Evolutionary conservation across 2,797 vertebrate genomes (phyloP).

Genomic region (Acanthopagrus latus): DNA sequence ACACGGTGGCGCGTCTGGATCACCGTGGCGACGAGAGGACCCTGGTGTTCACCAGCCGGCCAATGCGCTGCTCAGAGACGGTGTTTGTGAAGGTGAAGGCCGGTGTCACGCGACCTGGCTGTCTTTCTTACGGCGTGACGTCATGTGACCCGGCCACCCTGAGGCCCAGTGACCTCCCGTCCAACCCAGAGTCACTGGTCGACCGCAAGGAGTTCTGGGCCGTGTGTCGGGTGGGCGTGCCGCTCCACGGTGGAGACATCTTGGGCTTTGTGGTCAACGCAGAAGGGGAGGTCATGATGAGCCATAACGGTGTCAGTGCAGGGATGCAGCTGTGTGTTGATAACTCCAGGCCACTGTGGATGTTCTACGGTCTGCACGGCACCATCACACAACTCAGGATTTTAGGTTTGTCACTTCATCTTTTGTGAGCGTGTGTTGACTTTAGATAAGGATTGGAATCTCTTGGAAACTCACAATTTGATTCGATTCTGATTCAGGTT

Average conservation of each 20-base stretch:
- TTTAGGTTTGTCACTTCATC: conserved; percentile 84
- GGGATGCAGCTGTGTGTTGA: conserved; percentile 95
- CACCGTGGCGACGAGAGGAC: conserved; percentile 91
- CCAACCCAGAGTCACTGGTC: conserved; percentile 90
- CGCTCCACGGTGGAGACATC: conserved; percentile 92
- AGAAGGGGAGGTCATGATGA: conserved; percentile 92
- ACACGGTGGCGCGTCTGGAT: conserved; percentile 89
- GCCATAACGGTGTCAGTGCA: conserved; percentile 88
- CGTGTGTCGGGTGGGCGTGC: conserved; percentile 86
- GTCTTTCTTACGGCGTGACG: conserved; percentile 91
- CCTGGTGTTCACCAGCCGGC: conserved; percentile 92
- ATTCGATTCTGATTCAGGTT: no score
- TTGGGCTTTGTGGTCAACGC: conserved; percentile 91
- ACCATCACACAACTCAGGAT: conserved; percentile 93
- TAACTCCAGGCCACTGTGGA: conserved; percentile 95
- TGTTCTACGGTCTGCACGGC: conserved; percentile 93
- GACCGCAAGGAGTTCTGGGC: conserved; percentile 97
- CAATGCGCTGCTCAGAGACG: conserved; percentile 89
- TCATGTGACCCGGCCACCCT: conserved; percentile 91
- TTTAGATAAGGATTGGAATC: no score
- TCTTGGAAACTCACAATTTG: no score
- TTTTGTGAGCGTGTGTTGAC: not conserved
- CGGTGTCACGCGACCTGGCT: conserved; percentile 69
- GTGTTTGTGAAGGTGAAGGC: conserved; percentile 92
- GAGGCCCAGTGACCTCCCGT: conserved; percentile 91